Base-by-base conservation (phyloP, 2,888 invertebrate species). In the Agriopis leucophaearia region DNA sequence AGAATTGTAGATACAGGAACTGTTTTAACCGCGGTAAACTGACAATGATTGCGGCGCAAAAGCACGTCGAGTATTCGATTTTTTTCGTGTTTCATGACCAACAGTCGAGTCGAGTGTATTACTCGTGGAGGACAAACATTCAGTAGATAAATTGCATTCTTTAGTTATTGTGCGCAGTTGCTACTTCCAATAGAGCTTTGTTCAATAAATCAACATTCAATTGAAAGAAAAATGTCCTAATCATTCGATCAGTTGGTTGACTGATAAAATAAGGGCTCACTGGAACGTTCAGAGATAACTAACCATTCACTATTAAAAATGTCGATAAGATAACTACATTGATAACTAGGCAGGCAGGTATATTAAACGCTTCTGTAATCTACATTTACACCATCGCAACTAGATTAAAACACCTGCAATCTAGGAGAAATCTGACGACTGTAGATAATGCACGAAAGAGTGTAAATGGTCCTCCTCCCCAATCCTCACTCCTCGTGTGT, bases 191-290 rank as follows among this genome's bases (percentile, higher is more conserved):
- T 42, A 8, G 16, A 18, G 42, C 52, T 64, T 64, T 58, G 64
- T 64, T 42, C 45, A n/a, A 9, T 47, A 40, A 55, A 64, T 58
- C 40, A 47, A 47, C 18, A 54, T 40, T 54, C 35, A 47, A 38
- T 58, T 45, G 16, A 35, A 50, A 27, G 52, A 67, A 59, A 15
- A 51, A 61, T 27, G 48, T 65, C 48, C 48, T 66, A 42, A 55
- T 55, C 59, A 52, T 47, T 66, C 63, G 64, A 79, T 81, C 69
- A 55, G 80, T 81, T 81, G 75, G 78, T 81, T 83, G 82, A 83
- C 82, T 82, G 82, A 83, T 83, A 80, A 75, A 80, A 77, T 68
- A 66, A 74, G 74, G 66, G 75, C 75, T 76, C 72, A 70, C 75
- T 73, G 70, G 70, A 76, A 75, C 70, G 68, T 64, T 71, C 74